Percentiles rank a stretch among this genome's conserved stretches.
Evolutionary conservation across 1,140 invertebrate genomes (phyloP).

Genomic region (Tetramorium alpestre): DNA sequence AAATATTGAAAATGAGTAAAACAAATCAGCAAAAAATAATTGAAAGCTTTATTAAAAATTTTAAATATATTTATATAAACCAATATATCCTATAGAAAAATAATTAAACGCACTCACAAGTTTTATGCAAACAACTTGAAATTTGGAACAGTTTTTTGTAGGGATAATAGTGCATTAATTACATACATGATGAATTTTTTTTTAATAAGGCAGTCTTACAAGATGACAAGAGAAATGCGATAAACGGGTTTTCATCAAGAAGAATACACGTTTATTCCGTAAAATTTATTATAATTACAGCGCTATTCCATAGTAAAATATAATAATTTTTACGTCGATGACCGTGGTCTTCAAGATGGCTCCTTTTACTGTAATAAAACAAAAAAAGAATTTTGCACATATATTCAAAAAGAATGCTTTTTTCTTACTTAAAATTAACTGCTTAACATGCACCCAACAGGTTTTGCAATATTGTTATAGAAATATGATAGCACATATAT

Average conservation of each 20-base stretch:
- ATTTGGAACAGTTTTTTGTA: not conserved
- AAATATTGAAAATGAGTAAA: not conserved
- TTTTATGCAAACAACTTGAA: not conserved
- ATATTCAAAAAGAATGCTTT: conserved; percentile 42
- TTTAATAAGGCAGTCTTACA: not conserved
- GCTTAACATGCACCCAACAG: conserved; percentile 55
- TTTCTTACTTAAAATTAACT: conserved; percentile 44
- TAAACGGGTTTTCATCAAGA: conserved; percentile 56
- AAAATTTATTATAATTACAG: conserved; percentile 80
- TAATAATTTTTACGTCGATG: conserved; percentile 79
- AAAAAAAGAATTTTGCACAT: conserved; percentile 62
- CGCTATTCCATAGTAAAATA: conserved; percentile 67
- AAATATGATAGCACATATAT: not conserved
- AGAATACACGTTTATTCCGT: conserved; percentile 74
- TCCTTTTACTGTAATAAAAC: conserved; percentile 81
- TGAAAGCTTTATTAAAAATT: not conserved
- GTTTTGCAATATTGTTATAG: not conserved
- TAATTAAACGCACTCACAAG: not conserved
- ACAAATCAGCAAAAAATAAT: not conserved
- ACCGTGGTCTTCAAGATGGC: conserved; percentile 72
- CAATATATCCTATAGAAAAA: not conserved
- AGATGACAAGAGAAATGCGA: conserved; percentile 6
- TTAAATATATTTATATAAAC: not conserved
- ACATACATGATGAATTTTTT: not conserved
- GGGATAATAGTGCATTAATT: not conserved